Conservation (phyloP, 2,797 vertebrate genomes). For the Acropternis orthonyx region DNA sequence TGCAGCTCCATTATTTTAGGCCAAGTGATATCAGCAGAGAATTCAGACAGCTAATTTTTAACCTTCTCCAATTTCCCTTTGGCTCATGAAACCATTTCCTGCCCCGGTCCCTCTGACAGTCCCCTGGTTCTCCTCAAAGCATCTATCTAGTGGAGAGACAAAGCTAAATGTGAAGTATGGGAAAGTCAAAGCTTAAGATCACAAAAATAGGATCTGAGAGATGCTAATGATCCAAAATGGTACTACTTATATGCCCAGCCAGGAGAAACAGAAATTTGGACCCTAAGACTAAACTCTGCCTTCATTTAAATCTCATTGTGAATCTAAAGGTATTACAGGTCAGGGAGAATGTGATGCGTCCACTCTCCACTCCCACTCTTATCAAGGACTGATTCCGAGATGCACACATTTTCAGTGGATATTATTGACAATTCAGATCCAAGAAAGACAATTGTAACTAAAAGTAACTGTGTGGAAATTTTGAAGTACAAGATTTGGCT, state of each 20-base stretch:
- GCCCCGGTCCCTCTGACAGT: not conserved
- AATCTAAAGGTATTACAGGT: not conserved
- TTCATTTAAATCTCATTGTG: not conserved
- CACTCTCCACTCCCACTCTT: not conserved
- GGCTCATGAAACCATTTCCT: constrained; percentile 28
- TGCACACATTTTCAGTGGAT: not conserved
- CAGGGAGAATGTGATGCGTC: not conserved
- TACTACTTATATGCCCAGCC: not conserved
- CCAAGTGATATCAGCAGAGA: constrained; percentile 34
- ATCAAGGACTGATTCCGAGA: not conserved
- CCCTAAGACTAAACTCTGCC: not conserved
- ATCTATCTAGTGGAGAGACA: not conserved
- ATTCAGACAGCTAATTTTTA: constrained; percentile 50
- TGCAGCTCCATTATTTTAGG: not conserved
- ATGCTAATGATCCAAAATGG: not conserved
- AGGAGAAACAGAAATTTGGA: not conserved
- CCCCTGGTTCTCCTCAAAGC: not conserved
- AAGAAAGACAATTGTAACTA: not conserved
- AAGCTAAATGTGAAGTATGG: not conserved
- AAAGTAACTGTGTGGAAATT: not conserved
- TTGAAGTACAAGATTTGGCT: not conserved
- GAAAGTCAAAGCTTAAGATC: not conserved
- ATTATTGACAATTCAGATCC: not conserved
- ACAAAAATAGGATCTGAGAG: not conserved
- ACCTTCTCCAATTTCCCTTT: constrained; percentile 21